Percentiles rank a stretch among this genome's conserved stretches.
phyloP scores from a whole-genome alignment of 2,888 invertebrate genomes.

The Pheosia gnoma region DNA sequence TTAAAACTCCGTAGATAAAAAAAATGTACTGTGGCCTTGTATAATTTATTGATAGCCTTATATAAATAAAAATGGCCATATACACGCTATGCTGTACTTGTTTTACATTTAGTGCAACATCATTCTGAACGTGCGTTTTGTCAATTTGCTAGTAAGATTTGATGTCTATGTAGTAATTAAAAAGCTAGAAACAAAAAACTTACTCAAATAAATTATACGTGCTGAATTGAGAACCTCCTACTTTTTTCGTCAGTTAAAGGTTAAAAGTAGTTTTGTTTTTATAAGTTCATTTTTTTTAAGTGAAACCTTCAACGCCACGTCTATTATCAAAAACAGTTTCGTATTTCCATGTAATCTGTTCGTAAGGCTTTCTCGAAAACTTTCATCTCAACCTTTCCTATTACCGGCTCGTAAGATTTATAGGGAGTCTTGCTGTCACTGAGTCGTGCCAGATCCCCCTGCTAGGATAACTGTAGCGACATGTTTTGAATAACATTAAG shows the following conservation, averaged over 20 bases:
- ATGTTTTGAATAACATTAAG: conserved; percentile 78
- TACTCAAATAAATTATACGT: no score
- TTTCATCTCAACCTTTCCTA: conserved; percentile 18
- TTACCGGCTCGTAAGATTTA: conserved; percentile 55
- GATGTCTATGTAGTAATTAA: no score
- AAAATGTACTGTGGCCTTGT: not conserved
- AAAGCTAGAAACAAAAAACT: no score
- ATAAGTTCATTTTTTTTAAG: not conserved
- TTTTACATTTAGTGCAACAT: no score
- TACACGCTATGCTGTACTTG: no score
- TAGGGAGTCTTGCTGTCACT: conserved; percentile 66
- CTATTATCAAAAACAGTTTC: not conserved
- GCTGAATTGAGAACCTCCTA: no score
- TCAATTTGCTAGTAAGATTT: no score
- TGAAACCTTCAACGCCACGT: not conserved
- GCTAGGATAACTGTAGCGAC: conserved; percentile 79
- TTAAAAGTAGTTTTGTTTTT: no score
- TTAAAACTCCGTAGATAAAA: not conserved
- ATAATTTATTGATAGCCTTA: not conserved
- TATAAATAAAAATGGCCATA: no score
- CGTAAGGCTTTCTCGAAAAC: conserved; percentile 18
- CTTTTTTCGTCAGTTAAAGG: no score
- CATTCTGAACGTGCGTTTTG: no score
- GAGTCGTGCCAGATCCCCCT: conserved; percentile 78
- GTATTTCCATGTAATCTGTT: conserved; percentile 3